Base-by-base conservation (phyloP, 2,113 vertebrate genomes). In the Hipposideros armiger region DNA sequence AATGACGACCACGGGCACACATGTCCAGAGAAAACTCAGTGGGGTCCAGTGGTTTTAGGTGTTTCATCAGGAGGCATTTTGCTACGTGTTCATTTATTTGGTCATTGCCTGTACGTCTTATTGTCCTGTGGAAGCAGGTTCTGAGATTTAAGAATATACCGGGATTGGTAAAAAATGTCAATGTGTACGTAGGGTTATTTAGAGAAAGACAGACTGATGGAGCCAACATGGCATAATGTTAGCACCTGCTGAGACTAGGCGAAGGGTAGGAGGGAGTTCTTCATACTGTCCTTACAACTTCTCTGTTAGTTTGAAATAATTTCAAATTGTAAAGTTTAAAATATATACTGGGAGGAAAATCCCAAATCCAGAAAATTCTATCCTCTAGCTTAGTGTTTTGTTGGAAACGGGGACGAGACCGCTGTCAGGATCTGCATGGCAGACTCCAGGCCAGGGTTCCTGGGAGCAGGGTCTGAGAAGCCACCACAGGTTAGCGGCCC, bases 131-230 rank as follows among this genome's bases (percentile, higher is more conserved):
- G 62, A 47, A 62, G 58, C 22, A 10, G 36, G 30, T 32, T 50
- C 74, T 7, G 0, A 45, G 47, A 28, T 8, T 74, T 36, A 45
- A 76, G 24, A 8, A 22, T 1, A 17, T 5, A 7, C 15, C 1
- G 20, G 47, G 50, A 13, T 0, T 24, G 64, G n/a, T 28, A 40
- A 56, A 22, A 52, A 72, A 50, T 2, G 24, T 0, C 2, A 0
- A 4, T 0, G 6, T 11, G 5, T 24, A 28, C 4, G 7, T 0
- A 20, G 9, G 36, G 15, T 19, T 28, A 14, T 11, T 30, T 0
- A 56, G 7, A 26, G 50, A 58, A n/a, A 76, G 56, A 36, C 22
- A 47, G 60, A 19, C 22, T 4, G 7, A 10, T 0, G 2, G 28
- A 26, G 62, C 74, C 11, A 4, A 15, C 0, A 2, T 0, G 20